Percentiles rank a stretch among this genome's conserved stretches.
Conservation (phyloP, 1,140 invertebrate species). For the Magallana angulata region DNA sequence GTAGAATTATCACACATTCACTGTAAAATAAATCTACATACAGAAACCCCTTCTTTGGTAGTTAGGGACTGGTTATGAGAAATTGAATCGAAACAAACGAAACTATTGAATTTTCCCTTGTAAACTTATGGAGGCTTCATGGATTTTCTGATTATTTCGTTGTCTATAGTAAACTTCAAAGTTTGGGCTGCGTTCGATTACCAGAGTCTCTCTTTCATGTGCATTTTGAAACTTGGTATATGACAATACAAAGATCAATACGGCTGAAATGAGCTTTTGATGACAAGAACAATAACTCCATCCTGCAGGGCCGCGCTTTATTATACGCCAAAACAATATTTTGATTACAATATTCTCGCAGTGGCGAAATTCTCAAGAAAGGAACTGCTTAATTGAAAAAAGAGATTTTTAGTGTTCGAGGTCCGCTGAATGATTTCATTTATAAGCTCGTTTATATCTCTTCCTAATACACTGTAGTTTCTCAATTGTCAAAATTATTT, state of each 20-base stretch:
- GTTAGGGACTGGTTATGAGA: constrained; percentile 42
- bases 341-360: constrained; percentile 18
- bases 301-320: not conserved
- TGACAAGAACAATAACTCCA: constrained; percentile 24
- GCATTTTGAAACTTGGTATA: constrained; percentile 36
- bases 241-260: constrained; percentile 32
- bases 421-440: not conserved
- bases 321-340: constrained; percentile 35
- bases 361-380: constrained; percentile 2
- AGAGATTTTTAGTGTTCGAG: not conserved
- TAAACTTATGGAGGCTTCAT: constrained; percentile 25
- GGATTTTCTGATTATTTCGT: constrained; percentile 38
- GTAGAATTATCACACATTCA: constrained; percentile 43
- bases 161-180: constrained; percentile 42
- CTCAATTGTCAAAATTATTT: too few species aligned
- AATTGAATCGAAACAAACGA: constrained; percentile 42
- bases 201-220: constrained; percentile 29
- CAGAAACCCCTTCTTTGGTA: constrained; percentile 33
- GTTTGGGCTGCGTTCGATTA: constrained; percentile 34
- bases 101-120: constrained; percentile 37
- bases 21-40: constrained; percentile 36
- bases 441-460: not conserved
- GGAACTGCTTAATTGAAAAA: constrained; percentile 10
- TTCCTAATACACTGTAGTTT: too few species aligned
- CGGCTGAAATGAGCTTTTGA: constrained; percentile 27